Percentiles rank a stretch among this genome's conserved stretches.
These are phyloP conservation scores for Scrobipalpa costella DNA, from an alignment of 2,888 invertebrate genomes.

Conservation along the genomic window DNA sequence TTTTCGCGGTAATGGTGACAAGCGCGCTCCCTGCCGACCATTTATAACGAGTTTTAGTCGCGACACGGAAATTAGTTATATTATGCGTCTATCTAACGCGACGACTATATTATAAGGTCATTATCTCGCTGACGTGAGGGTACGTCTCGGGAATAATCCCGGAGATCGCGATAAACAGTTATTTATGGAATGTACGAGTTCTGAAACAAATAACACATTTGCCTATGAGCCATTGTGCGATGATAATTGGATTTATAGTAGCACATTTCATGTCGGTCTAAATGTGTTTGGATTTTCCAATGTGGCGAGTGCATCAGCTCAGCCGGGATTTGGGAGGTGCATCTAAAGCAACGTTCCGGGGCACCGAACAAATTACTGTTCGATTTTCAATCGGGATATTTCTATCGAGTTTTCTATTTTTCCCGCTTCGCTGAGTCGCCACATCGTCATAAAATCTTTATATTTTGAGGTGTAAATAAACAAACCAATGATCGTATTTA, in stretches of 20 bases:
- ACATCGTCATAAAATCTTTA: slow-evolving; percentile 28
- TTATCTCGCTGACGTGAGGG: slow-evolving; percentile 50
- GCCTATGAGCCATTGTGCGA: not conserved
- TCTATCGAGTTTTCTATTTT: slow-evolving; percentile 53
- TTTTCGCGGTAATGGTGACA: slow-evolving; percentile 66
- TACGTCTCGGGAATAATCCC: slow-evolving; percentile 38
- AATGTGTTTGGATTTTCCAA: slow-evolving; percentile 18
- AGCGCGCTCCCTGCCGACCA: slow-evolving; percentile 52
- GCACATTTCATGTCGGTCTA: slow-evolving; percentile 3
- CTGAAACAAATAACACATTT: not conserved
- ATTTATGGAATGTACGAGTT: slow-evolving; percentile 21
- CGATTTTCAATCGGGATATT: slow-evolving; percentile 56
- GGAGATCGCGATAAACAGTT: slow-evolving; percentile 19
- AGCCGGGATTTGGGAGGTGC: slow-evolving; percentile 33
- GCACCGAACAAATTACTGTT: slow-evolving; percentile 51
- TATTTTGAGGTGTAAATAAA: slow-evolving; percentile 23
- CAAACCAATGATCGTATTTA: not conserved
- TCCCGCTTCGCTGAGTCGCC: slow-evolving; percentile 31
- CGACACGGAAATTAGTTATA: slow-evolving; percentile 65
- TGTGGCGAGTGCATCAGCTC: slow-evolving; percentile 13
- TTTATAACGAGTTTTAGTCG: slow-evolving; percentile 70
- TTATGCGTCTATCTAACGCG: slow-evolving; percentile 53
- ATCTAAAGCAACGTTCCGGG: slow-evolving; percentile 41
- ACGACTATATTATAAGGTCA: slow-evolving; percentile 55
- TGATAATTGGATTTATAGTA: slow-evolving; percentile 10